Percentiles rank a stretch among this genome's conserved stretches.
Conservation (phyloP, 1,140 invertebrate species). For the Harlomillsia oculata region DNA sequence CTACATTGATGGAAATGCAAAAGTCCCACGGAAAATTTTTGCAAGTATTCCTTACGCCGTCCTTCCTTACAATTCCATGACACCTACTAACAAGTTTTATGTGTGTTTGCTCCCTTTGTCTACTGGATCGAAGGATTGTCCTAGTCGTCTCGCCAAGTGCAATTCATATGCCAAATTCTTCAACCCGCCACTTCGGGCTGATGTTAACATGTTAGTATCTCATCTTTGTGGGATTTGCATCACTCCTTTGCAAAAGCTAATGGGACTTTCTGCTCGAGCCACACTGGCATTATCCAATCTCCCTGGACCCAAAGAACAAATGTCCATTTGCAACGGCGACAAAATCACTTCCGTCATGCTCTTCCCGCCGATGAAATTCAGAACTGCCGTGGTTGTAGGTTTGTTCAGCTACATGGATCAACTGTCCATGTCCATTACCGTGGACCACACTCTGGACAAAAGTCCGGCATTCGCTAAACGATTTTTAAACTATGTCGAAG, state of each 20-base stretch:
- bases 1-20: slow-evolving; percentile 15
- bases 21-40: slow-evolving; percentile 18
- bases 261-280: slow-evolving; percentile 10
- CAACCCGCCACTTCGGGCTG: slow-evolving; percentile 10
- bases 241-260: slow-evolving; percentile 18
- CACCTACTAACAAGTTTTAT: slow-evolving; percentile 16
- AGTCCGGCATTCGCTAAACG: background rate
- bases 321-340: slow-evolving; percentile 23
- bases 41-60: slow-evolving; percentile 20
- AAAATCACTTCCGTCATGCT: slow-evolving; percentile 21
- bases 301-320: slow-evolving; percentile 15
- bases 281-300: slow-evolving; percentile 21
- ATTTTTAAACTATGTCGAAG: slow-evolving; percentile 1
- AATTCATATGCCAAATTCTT: slow-evolving; percentile 14
- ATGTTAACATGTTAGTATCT: slow-evolving; percentile 11
- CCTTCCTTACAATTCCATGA: slow-evolving; percentile 12
- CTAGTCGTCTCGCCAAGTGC: slow-evolving; percentile 8
- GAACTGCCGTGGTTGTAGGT: slow-evolving; percentile 20
- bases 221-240: slow-evolving; percentile 22
- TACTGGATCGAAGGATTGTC: slow-evolving; percentile 3
- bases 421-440: slow-evolving; percentile 15
- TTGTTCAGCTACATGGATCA: slow-evolving; percentile 22
- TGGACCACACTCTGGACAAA: slow-evolving; percentile 7
- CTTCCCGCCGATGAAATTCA: slow-evolving; percentile 24
- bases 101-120: slow-evolving; percentile 11